Percentiles rank a stretch among this genome's conserved stretches.
These are phyloP conservation scores for Drosophila sordidula DNA, from an alignment of 2,888 invertebrate species.

Conservation along the genomic window DNA sequence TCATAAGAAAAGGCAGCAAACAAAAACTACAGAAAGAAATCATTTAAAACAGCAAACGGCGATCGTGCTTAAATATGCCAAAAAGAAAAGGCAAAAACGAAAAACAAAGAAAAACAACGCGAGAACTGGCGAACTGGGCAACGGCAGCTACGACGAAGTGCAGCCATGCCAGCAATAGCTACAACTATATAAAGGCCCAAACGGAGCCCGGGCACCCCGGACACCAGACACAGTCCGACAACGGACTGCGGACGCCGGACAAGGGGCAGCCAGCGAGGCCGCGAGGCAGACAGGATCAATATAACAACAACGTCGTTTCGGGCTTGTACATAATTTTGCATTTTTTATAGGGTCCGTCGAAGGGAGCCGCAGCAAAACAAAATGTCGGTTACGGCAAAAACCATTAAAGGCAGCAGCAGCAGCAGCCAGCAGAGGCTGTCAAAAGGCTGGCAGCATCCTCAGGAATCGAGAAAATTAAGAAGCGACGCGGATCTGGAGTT, in stretches of 20 bases:
- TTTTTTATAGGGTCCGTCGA: constrained; percentile 68
- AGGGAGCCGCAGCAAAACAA: constrained; percentile 67
- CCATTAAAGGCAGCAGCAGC: constrained; percentile 71
- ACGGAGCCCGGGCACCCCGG: constrained; percentile 30
- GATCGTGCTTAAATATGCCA: constrained; percentile 79
- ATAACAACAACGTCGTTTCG: constrained; percentile 74
- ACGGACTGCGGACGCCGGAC: background rate
- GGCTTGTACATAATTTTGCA: constrained; percentile 82
- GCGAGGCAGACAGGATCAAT: constrained; percentile 72
- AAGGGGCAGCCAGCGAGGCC: constrained; percentile 27
- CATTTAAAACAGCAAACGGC: constrained; percentile 74
- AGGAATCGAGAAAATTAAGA: constrained; percentile 72
- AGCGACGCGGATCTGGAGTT: constrained; percentile 46
- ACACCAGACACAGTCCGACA: constrained; percentile 19
- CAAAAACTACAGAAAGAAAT: constrained; percentile 64
- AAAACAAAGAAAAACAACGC: constrained; percentile 27
- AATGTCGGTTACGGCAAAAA: constrained; percentile 83
- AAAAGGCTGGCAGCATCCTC: constrained; percentile 25
- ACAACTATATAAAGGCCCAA: constrained; percentile 75
- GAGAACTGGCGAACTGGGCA: constrained; percentile 21
- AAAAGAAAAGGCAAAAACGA: constrained; percentile 34
- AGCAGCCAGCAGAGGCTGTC: background rate
- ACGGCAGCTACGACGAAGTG: constrained; percentile 61
- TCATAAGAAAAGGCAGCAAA: constrained; percentile 71
- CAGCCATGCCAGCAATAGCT: constrained; percentile 79